Evolutionary conservation across 2,113 vertebrate species (phyloP).

Genomic region (Labrus mixtus): DNA sequence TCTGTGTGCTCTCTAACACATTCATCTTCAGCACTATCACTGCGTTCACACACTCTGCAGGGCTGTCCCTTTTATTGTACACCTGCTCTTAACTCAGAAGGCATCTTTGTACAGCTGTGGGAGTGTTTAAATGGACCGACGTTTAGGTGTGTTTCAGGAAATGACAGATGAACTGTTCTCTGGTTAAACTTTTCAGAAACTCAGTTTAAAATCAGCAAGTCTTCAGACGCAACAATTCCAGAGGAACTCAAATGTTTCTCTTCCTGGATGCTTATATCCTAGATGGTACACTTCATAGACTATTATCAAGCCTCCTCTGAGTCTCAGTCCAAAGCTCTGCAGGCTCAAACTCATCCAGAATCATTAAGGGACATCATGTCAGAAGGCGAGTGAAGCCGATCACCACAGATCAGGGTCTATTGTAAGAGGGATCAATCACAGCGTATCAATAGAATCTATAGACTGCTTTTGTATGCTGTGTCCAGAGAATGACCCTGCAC

Average conservation of each 20-base stretch:
- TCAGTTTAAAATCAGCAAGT: not conserved
- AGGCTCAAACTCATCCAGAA: not conserved
- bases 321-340: not conserved
- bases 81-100: constrained; percentile 14
- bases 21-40: constrained; percentile 42
- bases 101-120: not conserved
- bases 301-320: not conserved
- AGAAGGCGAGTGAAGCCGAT: constrained; percentile 55
- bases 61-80: not conserved
- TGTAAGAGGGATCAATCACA: constrained; percentile 54
- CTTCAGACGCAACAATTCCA: not conserved
- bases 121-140: not conserved
- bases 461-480: constrained; percentile 50
- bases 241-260: not conserved
- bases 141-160: not conserved
- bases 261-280: not conserved
- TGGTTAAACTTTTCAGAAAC: not conserved
- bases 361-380: constrained; percentile 8
- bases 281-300: not conserved
- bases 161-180: not conserved
- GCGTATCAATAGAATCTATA: constrained; percentile 51
- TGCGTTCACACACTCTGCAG: constrained; percentile 34
- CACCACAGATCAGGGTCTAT: constrained; percentile 46
- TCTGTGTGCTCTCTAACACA: constrained; percentile 43
- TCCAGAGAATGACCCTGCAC: constrained; percentile 60